These are phyloP conservation scores for Vultur gryphus DNA, from an alignment of 2,797 vertebrate genomes.

Conservation along the genomic window DNA sequence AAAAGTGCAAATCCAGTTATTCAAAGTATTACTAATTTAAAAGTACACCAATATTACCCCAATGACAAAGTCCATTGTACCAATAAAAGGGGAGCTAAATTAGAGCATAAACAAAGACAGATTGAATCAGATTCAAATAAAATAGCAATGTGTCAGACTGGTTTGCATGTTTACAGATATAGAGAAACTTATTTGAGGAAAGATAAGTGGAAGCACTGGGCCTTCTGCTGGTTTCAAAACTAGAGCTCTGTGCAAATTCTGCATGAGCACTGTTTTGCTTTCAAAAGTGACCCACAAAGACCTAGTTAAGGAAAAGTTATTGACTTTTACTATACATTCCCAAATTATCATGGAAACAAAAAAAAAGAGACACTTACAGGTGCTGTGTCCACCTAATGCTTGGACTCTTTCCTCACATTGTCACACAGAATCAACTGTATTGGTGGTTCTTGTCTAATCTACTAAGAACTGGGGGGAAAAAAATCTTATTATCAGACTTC, in stretches of 20 bases:
- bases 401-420: not conserved
- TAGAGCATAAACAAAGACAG: not conserved
- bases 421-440: accelerated
- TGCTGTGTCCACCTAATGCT: no score
- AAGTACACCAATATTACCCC: not conserved
- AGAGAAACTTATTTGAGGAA: not conserved
- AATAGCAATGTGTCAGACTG: not conserved
- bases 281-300: not conserved
- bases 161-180: not conserved
- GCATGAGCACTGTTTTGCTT: not conserved
- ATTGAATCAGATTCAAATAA: not conserved
- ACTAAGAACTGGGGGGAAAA: not conserved
- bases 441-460: not conserved
- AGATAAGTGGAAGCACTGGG: not conserved
- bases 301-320: not conserved
- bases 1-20: not conserved
- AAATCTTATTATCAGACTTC: not conserved
- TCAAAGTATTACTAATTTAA: not conserved
- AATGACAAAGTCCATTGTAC: not conserved
- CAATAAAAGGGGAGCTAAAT: not conserved
- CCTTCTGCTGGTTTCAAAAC: not conserved
- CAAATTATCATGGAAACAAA: not conserved
- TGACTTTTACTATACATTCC: not conserved
- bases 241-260: not conserved
- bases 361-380: not conserved